Evolutionary conservation across 2,888 invertebrate genomes (phyloP).

Genomic region (Drosophila buzzatii): DNA sequence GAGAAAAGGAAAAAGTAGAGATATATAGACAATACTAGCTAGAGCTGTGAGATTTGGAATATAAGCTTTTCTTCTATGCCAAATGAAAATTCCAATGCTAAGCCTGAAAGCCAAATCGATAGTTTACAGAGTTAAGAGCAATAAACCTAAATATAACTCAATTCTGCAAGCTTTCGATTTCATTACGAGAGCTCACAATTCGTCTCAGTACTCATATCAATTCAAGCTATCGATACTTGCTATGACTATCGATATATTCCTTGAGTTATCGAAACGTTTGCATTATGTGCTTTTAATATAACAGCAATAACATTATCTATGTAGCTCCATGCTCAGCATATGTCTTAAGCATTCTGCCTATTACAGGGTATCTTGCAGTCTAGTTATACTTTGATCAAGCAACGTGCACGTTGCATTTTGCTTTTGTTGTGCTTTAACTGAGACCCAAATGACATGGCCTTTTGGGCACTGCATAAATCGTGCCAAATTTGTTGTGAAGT

Average conservation of each 20-base stretch:
- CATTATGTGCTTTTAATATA: neutral
- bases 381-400: neutral
- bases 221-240: neutral
- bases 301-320: neutral
- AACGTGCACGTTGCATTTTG: conserved; percentile 11
- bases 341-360: no score
- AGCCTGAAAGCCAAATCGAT: no score
- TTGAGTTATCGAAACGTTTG: neutral
- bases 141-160: no score
- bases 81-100: no score
- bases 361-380: conserved; percentile 4
- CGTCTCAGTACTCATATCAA: neutral
- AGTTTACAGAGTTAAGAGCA: no score
- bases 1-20: no score
- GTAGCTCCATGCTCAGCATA: neutral
- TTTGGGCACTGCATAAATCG: conserved; percentile 55
- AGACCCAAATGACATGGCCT: conserved; percentile 25
- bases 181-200: neutral
- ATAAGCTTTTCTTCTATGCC: no score
- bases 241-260: neutral
- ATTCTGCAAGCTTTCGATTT: no score
- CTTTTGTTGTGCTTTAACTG: conserved; percentile 17
- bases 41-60: no score
- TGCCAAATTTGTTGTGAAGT: conserved; percentile 56
- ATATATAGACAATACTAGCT: no score